phyloP scores from a whole-genome alignment of 2,113 vertebrate species.

The Gallinago jamesoni region DNA sequence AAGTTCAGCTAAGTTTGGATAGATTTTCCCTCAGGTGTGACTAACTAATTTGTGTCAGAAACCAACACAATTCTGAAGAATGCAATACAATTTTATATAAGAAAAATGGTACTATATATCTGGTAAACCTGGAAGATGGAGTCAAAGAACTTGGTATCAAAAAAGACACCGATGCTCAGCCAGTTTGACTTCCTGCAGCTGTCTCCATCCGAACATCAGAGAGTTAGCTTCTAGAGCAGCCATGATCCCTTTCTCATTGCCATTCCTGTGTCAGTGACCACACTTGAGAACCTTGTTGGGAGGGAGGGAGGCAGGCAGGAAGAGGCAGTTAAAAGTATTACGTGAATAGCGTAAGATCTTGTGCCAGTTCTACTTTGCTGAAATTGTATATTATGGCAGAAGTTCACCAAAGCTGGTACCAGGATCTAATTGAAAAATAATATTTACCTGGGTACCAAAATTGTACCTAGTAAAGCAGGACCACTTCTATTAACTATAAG shows the following conservation, averaged over 20 bases:
- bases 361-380: background rate
- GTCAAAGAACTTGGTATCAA: background rate
- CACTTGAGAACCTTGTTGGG: background rate
- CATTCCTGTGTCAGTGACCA: accelerated
- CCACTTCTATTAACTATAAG: background rate
- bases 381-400: background rate
- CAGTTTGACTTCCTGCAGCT: background rate
- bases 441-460: background rate
- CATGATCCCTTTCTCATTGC: background rate
- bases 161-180: background rate
- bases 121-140: background rate
- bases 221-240: background rate
- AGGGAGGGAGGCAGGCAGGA: background rate
- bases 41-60: background rate
- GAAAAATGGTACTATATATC: background rate
- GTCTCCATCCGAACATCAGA: background rate
- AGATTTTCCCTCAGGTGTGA: background rate
- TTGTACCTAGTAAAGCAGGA: background rate
- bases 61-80: background rate
- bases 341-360: background rate
- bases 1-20: background rate
- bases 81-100: background rate
- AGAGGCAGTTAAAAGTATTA: background rate
- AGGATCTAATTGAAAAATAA: background rate
- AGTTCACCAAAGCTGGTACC: background rate